Base-by-base conservation (phyloP, 1,140 invertebrate genomes). In the Cecropterus lyciades region DNA sequence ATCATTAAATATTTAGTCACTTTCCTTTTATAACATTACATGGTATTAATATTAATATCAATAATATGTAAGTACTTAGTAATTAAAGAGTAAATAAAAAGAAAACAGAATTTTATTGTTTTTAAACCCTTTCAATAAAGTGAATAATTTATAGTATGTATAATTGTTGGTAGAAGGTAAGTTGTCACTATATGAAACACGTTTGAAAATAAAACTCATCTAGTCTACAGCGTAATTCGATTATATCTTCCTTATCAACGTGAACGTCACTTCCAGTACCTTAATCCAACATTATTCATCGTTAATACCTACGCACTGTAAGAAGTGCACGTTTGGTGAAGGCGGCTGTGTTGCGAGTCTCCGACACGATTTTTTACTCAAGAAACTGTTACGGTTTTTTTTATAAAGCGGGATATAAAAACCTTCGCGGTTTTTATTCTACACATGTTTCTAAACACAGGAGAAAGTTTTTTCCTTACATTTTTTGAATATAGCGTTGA, bases 361-460 rank as follows among this genome's bases (percentile, higher is more conserved):
- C 33, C 16, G 40, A 10, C 42, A 56, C 65, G 37, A 75, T 82
- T 88, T 90, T 87, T 86, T 87, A 76, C 57, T 53, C 70, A 71
- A 80, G 42, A 45, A 45, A 57, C 55, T 57, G 55, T 57, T 57
- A 45, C 84, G 8, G 55, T 45, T 57, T 56, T 55, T 57, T 57
- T 7, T 78, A 82, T 83, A 84, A 83, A 82, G 77, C 51, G 67
- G 74, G 33, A 62, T 66, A 76, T 75, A 85, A 85, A 88, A 87
- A 84, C 53, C 79, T 67, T 80, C 73, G 78, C 70, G 72, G 80
- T 84, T 86, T 59, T 82, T 80, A 62, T 83, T 80, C 80, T 79
- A 82, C 79, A 86, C 65, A 84, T 83, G 79, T 57, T 65, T 65
- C 66, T 70, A 64, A 52, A 15, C 20, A 16, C 42, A 15, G 56